Conservation (phyloP, 2,797 vertebrate genomes). For the Malurus splendens region DNA sequence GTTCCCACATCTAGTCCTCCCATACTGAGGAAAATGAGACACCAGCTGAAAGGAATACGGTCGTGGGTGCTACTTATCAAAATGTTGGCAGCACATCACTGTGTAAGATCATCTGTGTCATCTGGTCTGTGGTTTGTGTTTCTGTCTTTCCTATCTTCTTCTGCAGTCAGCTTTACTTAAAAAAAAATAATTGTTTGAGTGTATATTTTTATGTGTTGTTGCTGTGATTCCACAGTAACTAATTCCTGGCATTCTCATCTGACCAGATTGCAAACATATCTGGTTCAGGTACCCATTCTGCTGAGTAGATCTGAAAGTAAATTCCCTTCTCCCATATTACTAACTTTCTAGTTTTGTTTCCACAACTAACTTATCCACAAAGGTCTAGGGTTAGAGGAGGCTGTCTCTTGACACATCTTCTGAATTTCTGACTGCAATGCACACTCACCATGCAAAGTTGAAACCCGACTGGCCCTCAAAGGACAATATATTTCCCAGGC, state of each 20-base stretch:
- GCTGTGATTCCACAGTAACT: not conserved
- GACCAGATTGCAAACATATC: not conserved
- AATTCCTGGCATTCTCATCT: not conserved
- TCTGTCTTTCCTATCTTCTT: not conserved
- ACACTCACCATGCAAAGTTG: slow-evolving; percentile 30
- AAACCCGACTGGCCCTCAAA: slow-evolving; percentile 51
- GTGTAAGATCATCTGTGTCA: not conserved
- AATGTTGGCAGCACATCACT: not conserved
- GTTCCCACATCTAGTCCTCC: not conserved
- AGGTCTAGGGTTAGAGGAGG: slow-evolving; percentile 30
- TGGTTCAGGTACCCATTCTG: slow-evolving; percentile 20
- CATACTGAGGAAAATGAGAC: not conserved
- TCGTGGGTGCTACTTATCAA: not conserved
- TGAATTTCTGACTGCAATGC: slow-evolving; percentile 64
- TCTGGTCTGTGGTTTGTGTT: not conserved
- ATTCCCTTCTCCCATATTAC: not conserved
- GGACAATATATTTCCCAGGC: slow-evolving; percentile 37
- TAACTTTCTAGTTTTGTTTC: slow-evolving; percentile 50
- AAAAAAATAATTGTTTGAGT: not conserved
- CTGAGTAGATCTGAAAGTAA: not conserved
- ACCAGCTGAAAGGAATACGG: not conserved
- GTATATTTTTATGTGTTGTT: not conserved
- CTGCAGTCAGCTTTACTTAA: not conserved
- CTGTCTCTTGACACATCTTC: slow-evolving; percentile 44
- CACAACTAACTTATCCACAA: slow-evolving; percentile 38